A percentile compares a stretch with the other conserved stretches of the same genome.
These are phyloP conservation scores for Amblyopsis rosae DNA, from an alignment of 2,113 vertebrate species.

Conservation along the genomic window DNA sequence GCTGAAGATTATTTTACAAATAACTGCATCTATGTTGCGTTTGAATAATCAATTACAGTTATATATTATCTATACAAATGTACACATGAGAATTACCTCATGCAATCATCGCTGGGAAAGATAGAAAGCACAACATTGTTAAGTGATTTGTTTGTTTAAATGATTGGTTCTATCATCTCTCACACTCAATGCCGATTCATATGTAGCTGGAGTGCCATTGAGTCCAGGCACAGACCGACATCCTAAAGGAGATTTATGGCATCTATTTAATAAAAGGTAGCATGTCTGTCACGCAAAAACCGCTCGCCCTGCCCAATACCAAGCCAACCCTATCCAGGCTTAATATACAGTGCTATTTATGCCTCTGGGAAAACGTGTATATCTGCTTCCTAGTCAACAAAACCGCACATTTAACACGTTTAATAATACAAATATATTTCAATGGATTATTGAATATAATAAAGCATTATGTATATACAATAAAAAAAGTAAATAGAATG, in stretches of 20 bases:
- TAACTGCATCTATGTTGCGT: background rate
- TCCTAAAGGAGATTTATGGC: background rate
- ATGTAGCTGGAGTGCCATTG: background rate
- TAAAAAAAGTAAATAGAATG: no score
- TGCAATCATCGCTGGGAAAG: conserved; percentile 50
- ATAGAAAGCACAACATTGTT: conserved; percentile 12
- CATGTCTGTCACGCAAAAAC: background rate
- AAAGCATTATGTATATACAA: background rate
- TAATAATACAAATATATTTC: no score
- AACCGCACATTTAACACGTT: no score
- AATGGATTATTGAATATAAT: background rate
- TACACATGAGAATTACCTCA: conserved; percentile 43
- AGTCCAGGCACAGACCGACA: background rate
- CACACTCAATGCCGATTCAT: background rate
- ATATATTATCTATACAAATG: conserved; percentile 13
- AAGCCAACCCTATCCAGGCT: background rate
- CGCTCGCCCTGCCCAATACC: background rate
- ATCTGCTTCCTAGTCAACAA: no score
- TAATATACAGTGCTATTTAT: no score
- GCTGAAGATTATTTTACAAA: no score
- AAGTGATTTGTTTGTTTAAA: background rate
- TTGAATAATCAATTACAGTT: background rate
- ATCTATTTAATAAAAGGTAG: background rate
- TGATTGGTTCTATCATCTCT: background rate
- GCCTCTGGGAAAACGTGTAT: no score